A percentile compares a stretch with the other conserved stretches of the same genome.
These are phyloP conservation scores for Enteromius fasciolatus DNA, from an alignment of 2,797 vertebrate genomes.

Conservation along the genomic window DNA sequence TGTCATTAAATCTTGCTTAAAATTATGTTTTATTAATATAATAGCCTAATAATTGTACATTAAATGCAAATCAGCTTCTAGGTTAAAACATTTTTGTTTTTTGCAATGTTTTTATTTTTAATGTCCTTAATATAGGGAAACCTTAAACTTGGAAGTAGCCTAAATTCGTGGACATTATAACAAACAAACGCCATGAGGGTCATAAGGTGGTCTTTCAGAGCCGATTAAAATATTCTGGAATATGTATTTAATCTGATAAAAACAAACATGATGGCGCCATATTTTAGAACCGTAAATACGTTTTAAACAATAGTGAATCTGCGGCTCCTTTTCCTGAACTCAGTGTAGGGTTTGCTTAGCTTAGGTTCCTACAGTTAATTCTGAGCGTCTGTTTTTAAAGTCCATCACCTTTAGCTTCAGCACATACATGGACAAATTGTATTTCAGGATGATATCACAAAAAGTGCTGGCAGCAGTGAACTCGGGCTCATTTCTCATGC, in stretches of 20 bases:
- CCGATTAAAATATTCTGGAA: not conserved
- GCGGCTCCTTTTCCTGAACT: not conserved
- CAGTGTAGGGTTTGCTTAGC: not conserved
- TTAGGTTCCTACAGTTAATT: not conserved
- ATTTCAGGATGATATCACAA: not conserved
- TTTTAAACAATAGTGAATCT: not conserved
- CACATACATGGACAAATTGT: not conserved
- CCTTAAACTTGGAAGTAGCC: not conserved
- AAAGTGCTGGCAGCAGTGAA: conserved; percentile 2
- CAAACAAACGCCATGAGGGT: not conserved
- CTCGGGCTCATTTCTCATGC: not conserved
- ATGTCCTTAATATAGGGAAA: not conserved
- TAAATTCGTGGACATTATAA: not conserved
- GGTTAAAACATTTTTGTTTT: not conserved
- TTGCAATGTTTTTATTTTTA: not conserved
- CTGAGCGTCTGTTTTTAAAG: not conserved
- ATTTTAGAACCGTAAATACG: not conserved
- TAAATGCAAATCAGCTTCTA: not conserved
- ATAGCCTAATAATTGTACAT: not conserved
- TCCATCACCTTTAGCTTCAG: not conserved
- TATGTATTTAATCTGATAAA: not conserved
- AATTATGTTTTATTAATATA: not conserved
- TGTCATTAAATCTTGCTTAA: too few relatives aligned
- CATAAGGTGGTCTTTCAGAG: not conserved
- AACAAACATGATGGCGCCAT: not conserved